Base-by-base conservation (phyloP, 2,113 vertebrate species). In the Eurypyga helias region DNA sequence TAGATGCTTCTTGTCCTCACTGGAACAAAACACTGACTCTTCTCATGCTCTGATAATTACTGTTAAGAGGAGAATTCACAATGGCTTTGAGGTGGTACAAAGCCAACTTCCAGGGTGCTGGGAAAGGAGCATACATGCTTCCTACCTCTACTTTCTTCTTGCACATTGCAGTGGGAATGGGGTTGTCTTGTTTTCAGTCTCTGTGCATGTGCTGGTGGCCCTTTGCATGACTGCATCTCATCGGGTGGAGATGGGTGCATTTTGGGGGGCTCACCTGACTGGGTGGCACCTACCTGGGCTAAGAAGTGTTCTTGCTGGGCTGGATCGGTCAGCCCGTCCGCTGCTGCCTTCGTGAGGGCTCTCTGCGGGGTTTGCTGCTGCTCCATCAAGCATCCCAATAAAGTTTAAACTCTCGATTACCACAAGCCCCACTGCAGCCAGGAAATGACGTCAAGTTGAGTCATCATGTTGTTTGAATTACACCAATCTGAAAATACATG, bases 391-490 rank as follows among this genome's bases (percentile, higher is more conserved):
- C 14, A 3, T 85, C 73, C 75, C 83, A 71, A 7, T 98, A 95
- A 98, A 97, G 87, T 71, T 83, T 75, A 88, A 93, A 86, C 91
- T 83, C 96, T 95, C 21, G 33, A 69, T 92, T 92, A 95, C 86
- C 87, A 79, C 18, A 34, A 93, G 89, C 83, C 71, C 94, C 51
- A 24, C 31, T 90, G 83, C 58, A 97, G 93, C 94, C 90, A 93
- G 96, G 96, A 97, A 98, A 94, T 86, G 11, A 93, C 7, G 54
- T 92, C 38, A 31, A 96, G 95, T 95, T 80, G 93, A 98, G 96
- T 87, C 85, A 71, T 98, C 97, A 96, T 97, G 84, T 97, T 98
- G 98, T 98, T 98, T 95, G 95, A 98, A 98, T 98, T 97, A 98
- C 81, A 92, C 84, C 94, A 91, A 85, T 97, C 98, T 97, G 98